Percentiles rank a stretch among this genome's conserved stretches.
phyloP scores from a whole-genome alignment of 2,888 invertebrate genomes.

The Zygogramma bicolorata region DNA sequence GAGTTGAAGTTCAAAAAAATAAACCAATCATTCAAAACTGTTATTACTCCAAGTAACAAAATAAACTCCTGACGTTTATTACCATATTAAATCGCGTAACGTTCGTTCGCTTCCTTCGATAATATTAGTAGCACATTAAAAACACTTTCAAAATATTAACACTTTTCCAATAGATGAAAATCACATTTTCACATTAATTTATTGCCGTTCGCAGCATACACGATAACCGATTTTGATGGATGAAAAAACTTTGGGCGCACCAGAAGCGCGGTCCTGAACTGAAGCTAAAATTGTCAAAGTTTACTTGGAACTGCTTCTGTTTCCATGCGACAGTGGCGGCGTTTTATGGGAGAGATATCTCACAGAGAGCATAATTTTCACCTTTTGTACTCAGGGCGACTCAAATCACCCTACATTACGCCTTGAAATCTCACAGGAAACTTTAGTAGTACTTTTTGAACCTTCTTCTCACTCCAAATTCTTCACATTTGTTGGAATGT shows the following conservation, averaged over 20 bases:
- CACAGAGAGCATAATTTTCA: background rate
- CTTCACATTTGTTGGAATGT: too few species aligned
- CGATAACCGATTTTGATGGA: constrained; percentile 44
- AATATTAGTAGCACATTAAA: constrained; percentile 33
- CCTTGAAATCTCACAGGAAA: too few species aligned
- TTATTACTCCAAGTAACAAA: constrained; percentile 29
- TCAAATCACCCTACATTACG: too few species aligned
- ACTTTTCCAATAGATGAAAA: constrained; percentile 41
- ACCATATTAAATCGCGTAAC: constrained; percentile 27
- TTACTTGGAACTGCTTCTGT: constrained; percentile 32
- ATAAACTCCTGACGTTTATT: constrained; percentile 29
- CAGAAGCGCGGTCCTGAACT: constrained; percentile 49
- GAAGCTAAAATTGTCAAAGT: constrained; percentile 57
- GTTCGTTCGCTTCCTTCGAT: constrained; percentile 23
- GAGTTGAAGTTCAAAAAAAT: constrained; percentile 7
- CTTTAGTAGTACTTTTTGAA: too few species aligned
- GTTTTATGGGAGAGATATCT: background rate
- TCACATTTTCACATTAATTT: constrained; percentile 43
- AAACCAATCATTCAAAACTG: constrained; percentile 23
- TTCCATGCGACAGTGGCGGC: constrained; percentile 22
- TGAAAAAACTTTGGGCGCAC: constrained; percentile 47
- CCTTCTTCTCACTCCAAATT: too few species aligned
- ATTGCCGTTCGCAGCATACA: constrained; percentile 37
- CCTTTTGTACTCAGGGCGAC: too few species aligned
- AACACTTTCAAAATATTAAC: constrained; percentile 30